These are phyloP conservation scores for Ophonus ardosiacus DNA, from an alignment of 2,888 invertebrate species.

Conservation along the genomic window DNA sequence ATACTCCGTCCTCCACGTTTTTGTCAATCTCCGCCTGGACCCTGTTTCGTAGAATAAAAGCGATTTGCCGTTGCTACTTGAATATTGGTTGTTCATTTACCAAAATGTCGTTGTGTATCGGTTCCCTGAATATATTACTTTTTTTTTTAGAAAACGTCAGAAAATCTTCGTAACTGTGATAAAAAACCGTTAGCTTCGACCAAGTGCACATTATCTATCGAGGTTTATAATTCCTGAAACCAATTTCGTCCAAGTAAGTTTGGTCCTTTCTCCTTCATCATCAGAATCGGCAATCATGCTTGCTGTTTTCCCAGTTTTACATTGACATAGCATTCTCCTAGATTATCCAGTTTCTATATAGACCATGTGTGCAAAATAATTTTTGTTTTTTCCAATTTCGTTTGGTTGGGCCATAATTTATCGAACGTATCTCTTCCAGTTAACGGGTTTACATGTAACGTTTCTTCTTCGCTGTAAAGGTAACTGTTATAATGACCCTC, in stretches of 20 bases:
- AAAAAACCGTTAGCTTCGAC: not conserved
- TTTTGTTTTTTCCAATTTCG: not conserved
- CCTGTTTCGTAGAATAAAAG: too few species aligned
- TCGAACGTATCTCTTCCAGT: not conserved
- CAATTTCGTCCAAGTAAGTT: constrained; percentile 11
- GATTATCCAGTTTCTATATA: not conserved
- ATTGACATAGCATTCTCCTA: constrained; percentile 4
- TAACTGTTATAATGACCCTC: not conserved
- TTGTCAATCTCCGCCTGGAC: too few species aligned
- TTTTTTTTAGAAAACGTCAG: not conserved
- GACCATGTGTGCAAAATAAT: constrained; percentile 10
- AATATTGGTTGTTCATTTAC: too few species aligned
- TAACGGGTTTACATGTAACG: not conserved
- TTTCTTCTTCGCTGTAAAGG: not conserved
- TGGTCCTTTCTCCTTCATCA: not conserved
- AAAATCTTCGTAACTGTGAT: constrained; percentile 8
- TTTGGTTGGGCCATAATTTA: not conserved
- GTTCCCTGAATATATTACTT: too few species aligned
- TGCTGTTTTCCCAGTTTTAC: not conserved
- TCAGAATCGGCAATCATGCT: not conserved
- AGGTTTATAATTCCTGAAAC: not conserved
- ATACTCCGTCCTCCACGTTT: too few species aligned
- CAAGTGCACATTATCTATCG: not conserved
- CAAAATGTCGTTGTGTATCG: too few species aligned
- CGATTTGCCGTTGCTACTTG: too few species aligned